Evolutionary conservation across 2,888 invertebrate genomes (phyloP), one percentile per base, ranked within the genome.

Genomic region (Catonia carolina): DNA sequence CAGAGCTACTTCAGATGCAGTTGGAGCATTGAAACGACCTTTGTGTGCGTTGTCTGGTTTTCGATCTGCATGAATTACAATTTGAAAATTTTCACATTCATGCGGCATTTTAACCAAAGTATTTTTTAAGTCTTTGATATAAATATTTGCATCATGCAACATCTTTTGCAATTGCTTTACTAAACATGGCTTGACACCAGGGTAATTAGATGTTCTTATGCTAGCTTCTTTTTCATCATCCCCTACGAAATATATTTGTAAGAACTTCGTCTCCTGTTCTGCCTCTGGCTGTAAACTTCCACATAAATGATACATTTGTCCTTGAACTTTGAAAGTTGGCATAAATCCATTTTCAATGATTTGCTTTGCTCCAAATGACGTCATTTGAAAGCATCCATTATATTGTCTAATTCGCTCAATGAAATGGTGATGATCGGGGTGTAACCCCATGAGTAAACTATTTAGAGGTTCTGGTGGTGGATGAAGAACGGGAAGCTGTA

Each of bases 241-340:
- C n/a, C n/a, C n/a, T n/a, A n/a, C n/a, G n/a, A n/a, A n/a, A n/a
- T n/a, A n/a, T n/a, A n/a, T n/a, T n/a, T n/a, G n/a, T n/a, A n/a
- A n/a, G n/a, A n/a, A n/a, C n/a, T n/a, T n/a, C n/a, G n/a, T n/a
- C n/a, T n/a, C n/a, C n/a, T n/a, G n/a, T n/a, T n/a, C n/a, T n/a
- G n/a, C n/a, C n/a, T n/a, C n/a, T n/a, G n/a, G n/a, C n/a, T n/a
- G n/a, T n/a, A n/a, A n/a, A n/a, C n/a, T 59, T 31, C 64, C 63
- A 53, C 54, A 52, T 7, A 41, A 7, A 53, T 63, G 64, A 54
- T 65, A 63, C 23, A 62, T 31, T 58, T 65, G 62, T 10, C 64
- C 61, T 55, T 60, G 49, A 14, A 66, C 56, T 63, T n/a, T n/a
- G n/a, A n/a, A n/a, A n/a, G n/a, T n/a, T n/a, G n/a, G n/a, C n/a